Evolutionary conservation across 2,113 vertebrate genomes (phyloP).

Genomic region (Paedocypris sp.): DNA sequence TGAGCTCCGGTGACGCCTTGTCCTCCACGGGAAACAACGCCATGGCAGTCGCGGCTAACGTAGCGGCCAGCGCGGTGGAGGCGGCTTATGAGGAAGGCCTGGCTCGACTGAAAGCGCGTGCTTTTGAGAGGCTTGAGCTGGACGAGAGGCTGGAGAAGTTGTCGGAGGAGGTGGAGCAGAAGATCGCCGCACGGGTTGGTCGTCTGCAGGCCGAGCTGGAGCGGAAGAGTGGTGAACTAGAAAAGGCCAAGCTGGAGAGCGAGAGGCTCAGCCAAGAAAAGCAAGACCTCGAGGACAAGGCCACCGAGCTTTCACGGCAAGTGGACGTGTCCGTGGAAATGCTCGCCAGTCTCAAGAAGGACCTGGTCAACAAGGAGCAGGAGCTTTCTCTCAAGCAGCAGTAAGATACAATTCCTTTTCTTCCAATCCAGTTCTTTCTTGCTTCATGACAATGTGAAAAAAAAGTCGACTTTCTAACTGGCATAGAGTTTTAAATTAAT

Average conservation of each 20-base stretch:
- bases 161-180: constrained; percentile 96
- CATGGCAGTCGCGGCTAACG: constrained; percentile 72
- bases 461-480: no score
- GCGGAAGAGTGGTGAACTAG: constrained; percentile 87
- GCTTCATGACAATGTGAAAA: background rate
- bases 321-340: constrained; percentile 98
- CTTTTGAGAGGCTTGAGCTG: constrained; percentile 88
- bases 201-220: constrained; percentile 90
- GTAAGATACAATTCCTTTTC: constrained; percentile 67
- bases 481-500: no score
- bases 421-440: background rate
- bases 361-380: constrained; percentile 92
- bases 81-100: constrained; percentile 89
- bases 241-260: constrained; percentile 88
- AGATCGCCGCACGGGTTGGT: constrained; percentile 88
- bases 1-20: constrained; percentile 66
- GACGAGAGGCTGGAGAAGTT: constrained; percentile 89
- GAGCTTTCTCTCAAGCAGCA: constrained; percentile 92
- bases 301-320: constrained; percentile 85
- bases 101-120: constrained; percentile 85
- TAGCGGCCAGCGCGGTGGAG: constrained; percentile 73
- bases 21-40: constrained; percentile 60
- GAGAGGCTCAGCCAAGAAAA: constrained; percentile 83
- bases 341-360: constrained; percentile 92
- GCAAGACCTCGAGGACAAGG: constrained; percentile 89